Percentiles rank a stretch among this genome's conserved stretches.
These are phyloP conservation scores for Dermatemys mawii DNA, from an alignment of 2,113 vertebrate species.

Conservation along the genomic window DNA sequence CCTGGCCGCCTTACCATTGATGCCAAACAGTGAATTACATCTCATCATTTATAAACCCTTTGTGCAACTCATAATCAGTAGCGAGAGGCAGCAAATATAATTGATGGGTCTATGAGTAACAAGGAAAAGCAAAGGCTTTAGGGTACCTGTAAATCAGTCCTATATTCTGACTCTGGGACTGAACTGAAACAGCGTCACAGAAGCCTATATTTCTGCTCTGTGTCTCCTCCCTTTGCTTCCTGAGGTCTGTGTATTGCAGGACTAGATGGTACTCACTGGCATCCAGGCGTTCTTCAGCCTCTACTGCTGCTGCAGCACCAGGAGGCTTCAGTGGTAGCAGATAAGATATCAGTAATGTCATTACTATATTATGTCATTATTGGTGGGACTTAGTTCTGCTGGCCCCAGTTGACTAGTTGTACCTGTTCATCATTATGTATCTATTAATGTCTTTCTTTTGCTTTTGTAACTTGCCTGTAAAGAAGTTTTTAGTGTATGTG, in stretches of 20 bases:
- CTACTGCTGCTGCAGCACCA: background rate
- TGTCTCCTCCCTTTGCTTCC: background rate
- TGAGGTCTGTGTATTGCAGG: background rate
- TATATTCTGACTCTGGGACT: background rate
- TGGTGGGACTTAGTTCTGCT: background rate
- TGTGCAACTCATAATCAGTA: background rate
- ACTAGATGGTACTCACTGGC: background rate
- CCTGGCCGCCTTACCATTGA: background rate
- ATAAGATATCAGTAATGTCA: too few relatives aligned
- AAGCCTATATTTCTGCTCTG: background rate
- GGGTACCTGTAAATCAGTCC: background rate
- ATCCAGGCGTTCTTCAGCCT: background rate
- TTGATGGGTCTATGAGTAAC: background rate
- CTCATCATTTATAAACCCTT: background rate
- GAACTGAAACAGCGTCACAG: background rate
- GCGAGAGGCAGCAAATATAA: background rate
- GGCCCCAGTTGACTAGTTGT: background rate
- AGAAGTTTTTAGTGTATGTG: rapidly evolving
- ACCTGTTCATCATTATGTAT: rapidly evolving
- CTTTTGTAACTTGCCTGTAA: background rate
- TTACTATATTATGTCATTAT: too few relatives aligned
- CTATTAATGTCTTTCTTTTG: background rate
- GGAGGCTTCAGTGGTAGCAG: background rate
- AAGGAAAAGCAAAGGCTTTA: background rate
- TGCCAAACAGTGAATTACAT: background rate